Percentiles rank a stretch among this genome's conserved stretches.
Conservation (phyloP, 1,140 invertebrate species). For the Penaeus indicus region DNA sequence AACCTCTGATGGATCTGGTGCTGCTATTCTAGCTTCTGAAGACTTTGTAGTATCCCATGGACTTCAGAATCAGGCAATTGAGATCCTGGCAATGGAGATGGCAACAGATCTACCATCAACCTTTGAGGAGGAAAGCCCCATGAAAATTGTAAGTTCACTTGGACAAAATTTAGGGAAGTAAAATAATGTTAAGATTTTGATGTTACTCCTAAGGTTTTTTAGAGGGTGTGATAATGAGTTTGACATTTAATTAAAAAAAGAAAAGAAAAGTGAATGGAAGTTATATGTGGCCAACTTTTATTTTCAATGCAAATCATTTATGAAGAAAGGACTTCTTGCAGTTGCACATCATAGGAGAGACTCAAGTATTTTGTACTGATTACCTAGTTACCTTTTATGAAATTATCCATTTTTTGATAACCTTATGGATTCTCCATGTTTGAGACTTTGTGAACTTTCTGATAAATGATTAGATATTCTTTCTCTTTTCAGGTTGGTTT, state of each 20-base stretch:
- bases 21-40: constrained; percentile 91
- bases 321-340: background rate
- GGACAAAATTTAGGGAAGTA: background rate
- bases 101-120: constrained; percentile 89
- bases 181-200: background rate
- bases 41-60: constrained; percentile 88
- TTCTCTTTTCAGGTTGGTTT: constrained; percentile 81
- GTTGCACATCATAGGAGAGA: background rate
- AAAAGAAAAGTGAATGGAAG: too few relatives aligned
- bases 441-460: background rate
- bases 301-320: background rate
- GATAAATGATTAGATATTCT: background rate
- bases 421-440: background rate
- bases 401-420: background rate
- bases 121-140: constrained; percentile 86
- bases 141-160: constrained; percentile 81
- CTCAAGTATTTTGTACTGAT: background rate
- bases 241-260: background rate
- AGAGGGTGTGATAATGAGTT: background rate
- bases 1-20: constrained; percentile 95
- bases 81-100: constrained; percentile 97
- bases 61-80: constrained; percentile 88
- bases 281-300: background rate
- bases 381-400: background rate
- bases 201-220: background rate